These are phyloP conservation scores for Galeopterus variegatus DNA, from an alignment of 2,113 vertebrate genomes.

Conservation along the genomic window DNA sequence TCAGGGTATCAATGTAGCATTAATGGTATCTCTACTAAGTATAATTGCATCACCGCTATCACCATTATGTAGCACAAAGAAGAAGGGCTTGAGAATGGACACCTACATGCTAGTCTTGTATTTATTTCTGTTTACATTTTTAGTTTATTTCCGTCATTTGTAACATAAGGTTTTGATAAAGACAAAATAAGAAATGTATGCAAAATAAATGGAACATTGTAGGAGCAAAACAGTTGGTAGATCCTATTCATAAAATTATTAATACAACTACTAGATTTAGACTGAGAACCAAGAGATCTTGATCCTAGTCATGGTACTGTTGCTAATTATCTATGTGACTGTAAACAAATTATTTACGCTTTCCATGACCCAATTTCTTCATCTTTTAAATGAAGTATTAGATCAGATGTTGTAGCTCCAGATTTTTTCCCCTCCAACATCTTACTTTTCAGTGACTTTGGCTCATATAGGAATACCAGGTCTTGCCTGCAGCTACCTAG, in stretches of 20 bases:
- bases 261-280: not conserved
- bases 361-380: slow-evolving; percentile 19
- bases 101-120: not conserved
- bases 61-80: not conserved
- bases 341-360: not conserved
- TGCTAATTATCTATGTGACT: not conserved
- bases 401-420: not conserved
- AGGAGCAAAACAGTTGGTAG: not conserved
- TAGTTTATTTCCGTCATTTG: not conserved
- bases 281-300: not conserved
- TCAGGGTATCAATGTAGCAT: not conserved
- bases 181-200: slow-evolving; percentile 16
- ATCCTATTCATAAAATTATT: slow-evolving; percentile 19
- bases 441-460: not conserved
- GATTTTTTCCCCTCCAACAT: not conserved
- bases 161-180: slow-evolving; percentile 32
- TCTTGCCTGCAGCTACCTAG: not conserved
- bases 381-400: slow-evolving; percentile 14
- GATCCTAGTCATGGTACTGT: not conserved
- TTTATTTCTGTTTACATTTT: slow-evolving; percentile 52
- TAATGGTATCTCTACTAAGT: not conserved
- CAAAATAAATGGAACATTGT: not conserved
- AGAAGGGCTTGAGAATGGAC: not conserved
- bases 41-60: not conserved
- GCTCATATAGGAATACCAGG: not conserved